A percentile compares a stretch with the other conserved stretches of the same genome.
These are phyloP conservation scores for Perca schrenkii DNA, from an alignment of 2,113 vertebrate genomes.

Conservation along the genomic window DNA sequence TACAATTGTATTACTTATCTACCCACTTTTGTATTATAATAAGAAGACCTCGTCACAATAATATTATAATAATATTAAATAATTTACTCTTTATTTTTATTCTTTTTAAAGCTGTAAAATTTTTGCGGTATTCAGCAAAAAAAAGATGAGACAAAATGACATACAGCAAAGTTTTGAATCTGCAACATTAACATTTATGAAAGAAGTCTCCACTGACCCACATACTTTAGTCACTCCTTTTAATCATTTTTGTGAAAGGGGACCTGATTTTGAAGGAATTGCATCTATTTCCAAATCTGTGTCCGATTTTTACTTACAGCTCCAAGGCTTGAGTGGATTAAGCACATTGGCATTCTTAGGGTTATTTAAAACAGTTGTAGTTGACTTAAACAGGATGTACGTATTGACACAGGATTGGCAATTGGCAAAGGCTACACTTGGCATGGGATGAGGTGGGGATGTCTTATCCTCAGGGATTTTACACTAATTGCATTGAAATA, in stretches of 20 bases:
- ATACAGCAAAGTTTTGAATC: not conserved
- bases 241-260: not conserved
- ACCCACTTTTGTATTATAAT: not conserved
- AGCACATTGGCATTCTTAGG: slow-evolving; percentile 47
- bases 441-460: slow-evolving; percentile 52
- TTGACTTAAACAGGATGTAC: slow-evolving; percentile 61
- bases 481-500: slow-evolving; percentile 15
- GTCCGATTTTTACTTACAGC: slow-evolving; percentile 35
- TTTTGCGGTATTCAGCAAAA: not conserved
- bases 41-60: not conserved
- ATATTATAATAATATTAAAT: not conserved
- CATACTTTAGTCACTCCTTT: slow-evolving; percentile 16
- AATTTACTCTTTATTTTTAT: not conserved
- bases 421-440: slow-evolving; percentile 38
- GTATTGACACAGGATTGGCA: slow-evolving; percentile 56
- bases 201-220: not conserved
- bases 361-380: slow-evolving; percentile 69
- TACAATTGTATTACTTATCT: not conserved
- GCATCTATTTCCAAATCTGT: slow-evolving; percentile 38
- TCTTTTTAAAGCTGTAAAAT: not conserved
- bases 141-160: not conserved
- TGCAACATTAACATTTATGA: not conserved
- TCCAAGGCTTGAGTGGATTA: slow-evolving; percentile 52
- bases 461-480: slow-evolving; percentile 23
- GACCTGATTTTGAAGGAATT: slow-evolving; percentile 9